These are phyloP conservation scores for Amblyornis subalaris DNA, from an alignment of 2,113 vertebrate genomes.

Conservation along the genomic window DNA sequence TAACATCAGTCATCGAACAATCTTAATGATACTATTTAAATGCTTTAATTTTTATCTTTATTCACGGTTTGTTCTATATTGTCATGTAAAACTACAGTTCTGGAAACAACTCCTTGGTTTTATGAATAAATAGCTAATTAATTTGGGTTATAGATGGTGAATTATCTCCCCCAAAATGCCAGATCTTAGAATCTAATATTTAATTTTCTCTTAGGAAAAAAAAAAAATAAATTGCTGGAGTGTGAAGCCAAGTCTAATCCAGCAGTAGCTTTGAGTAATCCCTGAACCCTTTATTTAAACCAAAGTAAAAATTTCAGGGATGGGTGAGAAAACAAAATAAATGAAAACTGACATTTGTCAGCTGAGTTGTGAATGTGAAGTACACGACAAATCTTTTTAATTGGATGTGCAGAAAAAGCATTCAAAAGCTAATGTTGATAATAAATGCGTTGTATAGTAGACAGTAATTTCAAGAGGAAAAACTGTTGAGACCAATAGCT, in stretches of 20 bases:
- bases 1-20: not conserved
- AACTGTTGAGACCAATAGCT: not conserved
- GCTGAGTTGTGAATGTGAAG: not conserved
- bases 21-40: not conserved
- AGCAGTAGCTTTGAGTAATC: not conserved
- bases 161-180: not conserved
- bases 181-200: not conserved
- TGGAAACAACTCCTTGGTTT: not conserved
- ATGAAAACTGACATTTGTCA: not conserved
- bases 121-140: not conserved
- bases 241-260: not conserved
- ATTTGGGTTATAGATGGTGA: not conserved
- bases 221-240: not conserved
- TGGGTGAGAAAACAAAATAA: constrained; percentile 30
- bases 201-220: not conserved
- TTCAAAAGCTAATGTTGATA: not conserved
- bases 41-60: not conserved
- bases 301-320: constrained; percentile 10
- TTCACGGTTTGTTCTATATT: not conserved
- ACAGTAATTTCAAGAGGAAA: not conserved
- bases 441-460: not conserved
- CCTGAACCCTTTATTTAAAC: not conserved
- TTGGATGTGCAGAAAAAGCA: not conserved
- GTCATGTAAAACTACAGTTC: not conserved
- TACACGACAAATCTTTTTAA: not conserved